Evolutionary conservation across 1,140 invertebrate species (phyloP).

Genomic region (Drosophila rufa): DNA sequence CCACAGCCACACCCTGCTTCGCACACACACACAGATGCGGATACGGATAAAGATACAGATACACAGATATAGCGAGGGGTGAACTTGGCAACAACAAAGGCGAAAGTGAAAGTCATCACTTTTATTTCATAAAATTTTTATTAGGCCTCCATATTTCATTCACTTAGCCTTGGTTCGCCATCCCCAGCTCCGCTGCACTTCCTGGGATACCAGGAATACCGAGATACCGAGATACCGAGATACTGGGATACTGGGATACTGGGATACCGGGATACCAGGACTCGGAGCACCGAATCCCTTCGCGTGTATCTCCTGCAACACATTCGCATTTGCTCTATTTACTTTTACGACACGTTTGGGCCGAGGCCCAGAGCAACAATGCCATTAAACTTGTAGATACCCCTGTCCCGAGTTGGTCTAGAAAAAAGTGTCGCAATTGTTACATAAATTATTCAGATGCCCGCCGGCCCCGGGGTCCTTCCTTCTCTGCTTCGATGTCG

Average conservation of each 20-base stretch:
- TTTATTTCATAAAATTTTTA: conserved; percentile 83
- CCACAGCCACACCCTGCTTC: too few relatives aligned
- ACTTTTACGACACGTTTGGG: conserved; percentile 76
- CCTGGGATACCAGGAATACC: neutral
- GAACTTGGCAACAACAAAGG: conserved; percentile 14
- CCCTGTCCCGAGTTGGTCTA: neutral
- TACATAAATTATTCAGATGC: conserved; percentile 80
- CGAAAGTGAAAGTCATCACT: conserved; percentile 81
- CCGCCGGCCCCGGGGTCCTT: conserved; percentile 38
- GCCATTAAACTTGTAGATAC: conserved; percentile 75
- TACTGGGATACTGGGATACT: too few relatives aligned
- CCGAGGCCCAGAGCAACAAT: conserved; percentile 71
- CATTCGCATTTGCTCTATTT: conserved; percentile 71
- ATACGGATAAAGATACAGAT: neutral
- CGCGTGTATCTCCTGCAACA: conserved; percentile 10
- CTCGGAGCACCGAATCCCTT: conserved; percentile 7
- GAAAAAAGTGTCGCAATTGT: conserved; percentile 81
- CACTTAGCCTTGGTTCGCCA: conserved; percentile 57
- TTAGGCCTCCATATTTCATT: conserved; percentile 80
- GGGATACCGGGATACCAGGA: too few relatives aligned
- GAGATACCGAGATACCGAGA: too few relatives aligned
- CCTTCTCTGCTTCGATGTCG: conserved; percentile 12
- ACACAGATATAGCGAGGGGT: neutral
- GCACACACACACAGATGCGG: conserved; percentile 15
- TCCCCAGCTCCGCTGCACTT: neutral